Base-by-base conservation (phyloP, 2,113 vertebrate species). In the Kryptolebias marmoratus region DNA sequence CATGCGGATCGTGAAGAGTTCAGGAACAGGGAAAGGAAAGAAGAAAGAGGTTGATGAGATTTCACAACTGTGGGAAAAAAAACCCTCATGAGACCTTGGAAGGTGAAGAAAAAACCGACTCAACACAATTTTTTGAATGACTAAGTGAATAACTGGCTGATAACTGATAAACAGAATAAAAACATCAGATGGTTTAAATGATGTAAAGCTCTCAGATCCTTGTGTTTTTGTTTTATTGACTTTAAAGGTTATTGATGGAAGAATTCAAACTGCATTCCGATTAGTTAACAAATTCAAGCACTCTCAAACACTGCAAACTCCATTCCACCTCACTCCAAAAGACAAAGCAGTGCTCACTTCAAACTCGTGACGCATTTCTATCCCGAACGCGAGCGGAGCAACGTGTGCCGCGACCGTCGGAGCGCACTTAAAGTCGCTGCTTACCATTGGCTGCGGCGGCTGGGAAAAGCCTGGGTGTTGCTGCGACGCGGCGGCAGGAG, bases 361-460 rank as follows among this genome's bases (percentile, higher is more conserved):
- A 84, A 47, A 73, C 74, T 6, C 58, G 58, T 13, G 2, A 44
- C 32, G 48, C 22, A 22, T 42, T 32, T 54, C 63, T 47, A 62
- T 55, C 81, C 56, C 71, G 57, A n/a, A 61, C 61, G 62, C 61
- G 81, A 76, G 53, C 14, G 5, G 0, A n/a, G 6, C 10, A 2
- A 30, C 30, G 55, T 11, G 68, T 30, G 27, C 18, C 16, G 68
- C 12, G 22, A 44, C 22, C 5, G 27, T 39, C 60, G 45, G 14
- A 14, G n/a, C 32, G 44, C 5, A 15, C 47, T 60, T 18, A 28
- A 67, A 44, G 45, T 56, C 52, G 9, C 0, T 49, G 91, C 97
- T 98, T 94, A 99, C 98, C 96, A 91, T 94, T 67, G 93, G 88
- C 81, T 96, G 93, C n/a, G 93, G 86, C 50, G 95, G 91, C 36